Evolutionary conservation across 2,113 vertebrate species (phyloP).

Genomic region (Rhinopomastus cyanomelas): DNA sequence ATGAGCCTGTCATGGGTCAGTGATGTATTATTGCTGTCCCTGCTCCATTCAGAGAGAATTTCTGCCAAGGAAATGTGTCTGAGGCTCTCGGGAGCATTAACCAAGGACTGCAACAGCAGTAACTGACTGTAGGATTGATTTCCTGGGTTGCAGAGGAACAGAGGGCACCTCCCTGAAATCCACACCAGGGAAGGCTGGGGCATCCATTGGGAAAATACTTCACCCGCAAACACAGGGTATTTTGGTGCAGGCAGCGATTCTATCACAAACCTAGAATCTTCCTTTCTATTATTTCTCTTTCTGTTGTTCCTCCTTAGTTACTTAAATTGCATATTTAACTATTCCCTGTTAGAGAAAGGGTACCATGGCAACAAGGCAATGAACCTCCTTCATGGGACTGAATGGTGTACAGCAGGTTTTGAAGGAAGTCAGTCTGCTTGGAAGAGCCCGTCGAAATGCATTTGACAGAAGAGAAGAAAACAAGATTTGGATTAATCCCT

Average conservation of each 20-base stretch:
- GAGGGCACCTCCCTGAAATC: not conserved
- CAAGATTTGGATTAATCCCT: not conserved
- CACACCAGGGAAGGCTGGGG: not conserved
- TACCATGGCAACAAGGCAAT: constrained; percentile 73
- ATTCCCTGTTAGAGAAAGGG: constrained; percentile 67
- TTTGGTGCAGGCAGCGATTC: constrained; percentile 23
- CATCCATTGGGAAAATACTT: not conserved
- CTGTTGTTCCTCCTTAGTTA: constrained; percentile 41
- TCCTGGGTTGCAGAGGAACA: not conserved
- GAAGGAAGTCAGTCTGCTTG: constrained; percentile 50
- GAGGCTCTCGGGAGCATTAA: not conserved
- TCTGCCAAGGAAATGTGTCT: not conserved
- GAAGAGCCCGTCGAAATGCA: constrained; percentile 32
- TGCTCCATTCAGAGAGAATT: not conserved
- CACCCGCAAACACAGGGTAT: not conserved
- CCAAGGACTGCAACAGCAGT: not conserved
- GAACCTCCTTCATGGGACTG: constrained; percentile 66
- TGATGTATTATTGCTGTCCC: not conserved
- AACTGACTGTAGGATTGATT: not conserved
- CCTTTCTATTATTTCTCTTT: constrained; percentile 8
- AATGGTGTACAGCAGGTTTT: constrained; percentile 22
- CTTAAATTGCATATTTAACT: constrained; percentile 73
- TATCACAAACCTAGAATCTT: constrained; percentile 1
- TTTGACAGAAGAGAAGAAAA: constrained; percentile 50
- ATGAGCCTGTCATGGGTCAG: not conserved